Conservation (phyloP, 2,797 vertebrate genomes). For the Serranus cabrilla region DNA sequence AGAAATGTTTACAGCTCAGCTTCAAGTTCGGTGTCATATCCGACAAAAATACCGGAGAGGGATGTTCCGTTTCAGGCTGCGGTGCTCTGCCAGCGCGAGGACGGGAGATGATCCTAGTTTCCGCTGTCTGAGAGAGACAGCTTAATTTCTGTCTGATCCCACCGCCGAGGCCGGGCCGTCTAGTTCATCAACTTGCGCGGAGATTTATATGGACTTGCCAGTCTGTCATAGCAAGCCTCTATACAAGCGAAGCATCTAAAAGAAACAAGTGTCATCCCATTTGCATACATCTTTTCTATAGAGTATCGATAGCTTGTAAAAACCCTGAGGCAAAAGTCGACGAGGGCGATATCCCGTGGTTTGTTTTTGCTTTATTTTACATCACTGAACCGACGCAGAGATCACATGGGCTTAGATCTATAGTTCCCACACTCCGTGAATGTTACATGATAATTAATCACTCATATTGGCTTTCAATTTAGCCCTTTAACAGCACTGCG, state of each 20-base stretch:
- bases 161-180: constrained; percentile 37
- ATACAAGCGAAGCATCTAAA: constrained; percentile 23
- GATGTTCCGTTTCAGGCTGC: constrained; percentile 46
- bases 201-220: constrained; percentile 35
- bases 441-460: constrained; percentile 4
- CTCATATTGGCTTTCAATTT: not conserved
- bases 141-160: constrained; percentile 68
- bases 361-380: constrained; percentile 4
- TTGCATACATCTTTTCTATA: not conserved
- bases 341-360: not conserved
- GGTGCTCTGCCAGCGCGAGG: constrained; percentile 43
- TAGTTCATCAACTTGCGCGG: constrained; percentile 60
- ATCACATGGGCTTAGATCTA: constrained; percentile 17
- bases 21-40: constrained; percentile 25
- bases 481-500: constrained; percentile 24
- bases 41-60: constrained; percentile 18
- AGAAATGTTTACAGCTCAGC: constrained; percentile 24
- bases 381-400: not conserved
- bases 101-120: constrained; percentile 60
- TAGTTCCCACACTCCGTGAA: not conserved
- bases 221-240: constrained; percentile 48
- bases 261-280: constrained; percentile 26
- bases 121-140: constrained; percentile 55
- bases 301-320: constrained; percentile 18
- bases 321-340: constrained; percentile 7